A percentile compares a stretch with the other conserved stretches of the same genome.
phyloP scores from a whole-genome alignment of 2,113 vertebrate genomes.

The Rhinolophus sinicus region DNA sequence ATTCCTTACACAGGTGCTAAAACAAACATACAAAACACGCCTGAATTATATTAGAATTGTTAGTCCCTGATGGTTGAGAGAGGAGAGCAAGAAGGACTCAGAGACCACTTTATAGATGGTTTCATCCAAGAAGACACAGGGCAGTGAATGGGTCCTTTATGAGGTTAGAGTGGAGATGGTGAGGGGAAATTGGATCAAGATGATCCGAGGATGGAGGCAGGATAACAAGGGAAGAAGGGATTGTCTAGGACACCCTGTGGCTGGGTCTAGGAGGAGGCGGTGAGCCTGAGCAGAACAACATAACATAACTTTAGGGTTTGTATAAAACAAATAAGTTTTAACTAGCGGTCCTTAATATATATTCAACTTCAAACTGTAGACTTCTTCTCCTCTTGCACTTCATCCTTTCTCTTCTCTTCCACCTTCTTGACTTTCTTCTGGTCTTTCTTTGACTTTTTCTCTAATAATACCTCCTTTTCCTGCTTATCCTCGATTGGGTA shows the following conservation, averaged over 20 bases:
- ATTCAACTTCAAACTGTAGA: background rate
- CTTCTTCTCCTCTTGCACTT: background rate
- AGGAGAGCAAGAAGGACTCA: background rate
- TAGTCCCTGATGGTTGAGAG: background rate
- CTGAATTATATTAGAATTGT: background rate
- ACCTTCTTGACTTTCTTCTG: background rate
- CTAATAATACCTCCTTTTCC: background rate
- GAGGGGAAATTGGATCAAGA: background rate
- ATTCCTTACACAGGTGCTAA: background rate
- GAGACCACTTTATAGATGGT: background rate
- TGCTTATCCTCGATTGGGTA: background rate
- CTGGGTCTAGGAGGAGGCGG: background rate
- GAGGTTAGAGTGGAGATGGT: background rate
- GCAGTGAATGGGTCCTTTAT: too few relatives aligned
- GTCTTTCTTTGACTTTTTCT: background rate
- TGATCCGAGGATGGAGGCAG: rapidly evolving
- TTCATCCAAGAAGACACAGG: background rate
- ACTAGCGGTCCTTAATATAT: background rate
- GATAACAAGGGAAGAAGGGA: rapidly evolving
- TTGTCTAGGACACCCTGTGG: background rate
- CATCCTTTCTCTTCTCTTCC: background rate
- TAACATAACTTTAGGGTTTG: background rate
- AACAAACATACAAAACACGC: background rate
- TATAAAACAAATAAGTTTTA: background rate
- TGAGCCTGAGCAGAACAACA: background rate